Evolutionary conservation across 1,140 invertebrate species (phyloP), one percentile per base, ranked within the genome.

Genomic region (Hyphantria cunea): DNA sequence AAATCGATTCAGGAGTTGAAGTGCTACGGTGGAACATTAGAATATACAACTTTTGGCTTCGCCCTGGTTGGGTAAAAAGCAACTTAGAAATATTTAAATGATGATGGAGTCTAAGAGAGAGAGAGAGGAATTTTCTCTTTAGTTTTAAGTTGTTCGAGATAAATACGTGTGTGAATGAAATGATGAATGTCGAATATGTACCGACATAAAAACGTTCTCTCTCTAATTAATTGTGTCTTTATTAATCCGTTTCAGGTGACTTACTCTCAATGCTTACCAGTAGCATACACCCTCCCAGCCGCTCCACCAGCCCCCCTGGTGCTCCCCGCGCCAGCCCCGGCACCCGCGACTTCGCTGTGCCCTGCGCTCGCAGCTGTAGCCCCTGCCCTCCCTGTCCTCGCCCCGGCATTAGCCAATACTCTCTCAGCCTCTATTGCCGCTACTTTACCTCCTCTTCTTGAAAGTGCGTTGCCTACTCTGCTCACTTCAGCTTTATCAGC

Each of bases 401-500:
- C 70, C 12, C 74, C 75, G 0, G 17, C 68, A 0, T 66, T 84
- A n/a, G 76, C 78, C 0, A 61, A 64, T 8, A 72, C 72, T 3
- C 62, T 80, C 11, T 74, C 81, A 0, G 56, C 72, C 0, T 78
- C 78, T 0, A 61, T 80, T 10, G 68, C 74, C 0, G 74, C 79
- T 3, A 70, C 76, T 0, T 54, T 77, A 9, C 78, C 76, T 0
- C 77, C 76, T 2, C 54, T 81, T 14, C 47, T 81, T 6, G 70
- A 78, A 44, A 74, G 74, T 1, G 82, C 72, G 0, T 37, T 82
- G 48, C 80, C 74, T 1, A 64, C 75, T 9, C 74, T 78, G 7
- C 49, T 78, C 17, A 72, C 66, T 6, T 76, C 74, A 44, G 76
- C 69, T 11, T 51, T 83, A 17, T 64, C 73, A 3, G 76, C 76